A percentile compares a stretch with the other conserved stretches of the same genome.
Conservation (phyloP, 2,888 invertebrate genomes). For the Caenorhabditis sinica region DNA sequence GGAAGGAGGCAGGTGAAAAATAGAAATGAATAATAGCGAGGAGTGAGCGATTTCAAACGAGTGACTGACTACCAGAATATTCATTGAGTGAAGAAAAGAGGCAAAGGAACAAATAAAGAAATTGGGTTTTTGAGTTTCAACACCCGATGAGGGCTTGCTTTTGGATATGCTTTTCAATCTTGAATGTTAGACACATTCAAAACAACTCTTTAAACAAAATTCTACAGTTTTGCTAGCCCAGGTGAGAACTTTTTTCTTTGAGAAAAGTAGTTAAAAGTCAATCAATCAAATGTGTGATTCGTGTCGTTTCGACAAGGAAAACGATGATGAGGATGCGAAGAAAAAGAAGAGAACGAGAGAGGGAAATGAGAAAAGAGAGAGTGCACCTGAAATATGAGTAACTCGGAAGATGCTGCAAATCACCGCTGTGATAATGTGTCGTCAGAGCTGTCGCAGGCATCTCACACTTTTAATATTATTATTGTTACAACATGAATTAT, state of each 20-base stretch:
- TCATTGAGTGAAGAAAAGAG: not conserved
- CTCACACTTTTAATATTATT: conserved; percentile 31
- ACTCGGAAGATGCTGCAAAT: conserved; percentile 35
- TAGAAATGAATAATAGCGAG: not conserved
- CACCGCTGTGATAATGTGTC: conserved; percentile 53
- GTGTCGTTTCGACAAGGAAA: conserved; percentile 51
- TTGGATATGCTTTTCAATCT: no score
- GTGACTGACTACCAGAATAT: conserved; percentile 24
- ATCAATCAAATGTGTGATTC: conserved; percentile 54
- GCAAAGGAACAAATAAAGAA: conserved; percentile 4
- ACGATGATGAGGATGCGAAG: conserved; percentile 15
- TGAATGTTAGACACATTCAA: no score
- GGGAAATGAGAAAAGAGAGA: conserved; percentile 30
- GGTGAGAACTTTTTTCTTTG: not conserved
- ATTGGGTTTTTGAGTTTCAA: no score
- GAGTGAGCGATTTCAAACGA: conserved; percentile 27
- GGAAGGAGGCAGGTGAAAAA: not conserved
- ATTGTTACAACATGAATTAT: conserved; percentile 37
- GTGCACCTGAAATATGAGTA: conserved; percentile 63
- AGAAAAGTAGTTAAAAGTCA: conserved; percentile 50
- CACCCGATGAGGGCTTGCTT: no score
- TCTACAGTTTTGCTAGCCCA: not conserved
- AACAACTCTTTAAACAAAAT: no score
- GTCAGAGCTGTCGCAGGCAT: conserved; percentile 31
- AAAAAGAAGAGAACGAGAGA: not conserved